Percentiles rank a stretch among this genome's conserved stretches.
Conservation (phyloP, 2,888 invertebrate species). For the Synanthedon andrenaeformis region DNA sequence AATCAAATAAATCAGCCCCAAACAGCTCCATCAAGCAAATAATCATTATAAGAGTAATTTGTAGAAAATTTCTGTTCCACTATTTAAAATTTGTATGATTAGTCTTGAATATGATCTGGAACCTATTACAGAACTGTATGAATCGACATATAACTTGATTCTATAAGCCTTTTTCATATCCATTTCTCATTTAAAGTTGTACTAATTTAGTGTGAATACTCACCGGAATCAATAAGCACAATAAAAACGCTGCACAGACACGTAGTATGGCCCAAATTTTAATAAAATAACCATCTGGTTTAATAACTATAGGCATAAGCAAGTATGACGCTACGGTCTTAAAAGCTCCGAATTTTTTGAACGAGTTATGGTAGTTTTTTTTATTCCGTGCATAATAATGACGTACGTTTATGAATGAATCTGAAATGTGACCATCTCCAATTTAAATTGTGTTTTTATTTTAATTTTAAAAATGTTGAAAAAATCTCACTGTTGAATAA, state of each 20-base stretch:
- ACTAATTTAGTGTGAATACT: conserved; percentile 8
- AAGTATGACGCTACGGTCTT: conserved; percentile 42
- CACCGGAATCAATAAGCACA: conserved; percentile 52
- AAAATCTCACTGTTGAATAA: conserved; percentile 36
- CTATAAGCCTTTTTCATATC: too few relatives aligned
- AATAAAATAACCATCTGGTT: conserved; percentile 50
- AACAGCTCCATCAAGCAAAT: too few relatives aligned
- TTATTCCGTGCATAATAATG: conserved; percentile 32
- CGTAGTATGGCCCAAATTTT: conserved; percentile 45
- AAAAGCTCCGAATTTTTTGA: conserved; percentile 33
- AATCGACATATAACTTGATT: too few relatives aligned
- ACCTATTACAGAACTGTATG: too few relatives aligned
- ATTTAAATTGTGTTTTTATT: not conserved
- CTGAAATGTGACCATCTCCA: conserved; percentile 19
- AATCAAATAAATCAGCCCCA: too few relatives aligned
- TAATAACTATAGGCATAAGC: conserved; percentile 45
- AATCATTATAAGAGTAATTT: too few relatives aligned
- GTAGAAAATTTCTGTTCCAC: not conserved
- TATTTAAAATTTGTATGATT: not conserved
- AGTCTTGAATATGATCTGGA: too few relatives aligned
- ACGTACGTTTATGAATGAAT: conserved; percentile 50
- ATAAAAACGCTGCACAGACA: conserved; percentile 33
- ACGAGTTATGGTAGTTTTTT: conserved; percentile 44
- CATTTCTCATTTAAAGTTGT: too few relatives aligned
- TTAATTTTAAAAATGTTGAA: not conserved